A percentile compares a stretch with the other conserved stretches of the same genome.
Conservation (phyloP, 2,888 invertebrate genomes). For the Pseudococcus jackbeardsleyi region DNA sequence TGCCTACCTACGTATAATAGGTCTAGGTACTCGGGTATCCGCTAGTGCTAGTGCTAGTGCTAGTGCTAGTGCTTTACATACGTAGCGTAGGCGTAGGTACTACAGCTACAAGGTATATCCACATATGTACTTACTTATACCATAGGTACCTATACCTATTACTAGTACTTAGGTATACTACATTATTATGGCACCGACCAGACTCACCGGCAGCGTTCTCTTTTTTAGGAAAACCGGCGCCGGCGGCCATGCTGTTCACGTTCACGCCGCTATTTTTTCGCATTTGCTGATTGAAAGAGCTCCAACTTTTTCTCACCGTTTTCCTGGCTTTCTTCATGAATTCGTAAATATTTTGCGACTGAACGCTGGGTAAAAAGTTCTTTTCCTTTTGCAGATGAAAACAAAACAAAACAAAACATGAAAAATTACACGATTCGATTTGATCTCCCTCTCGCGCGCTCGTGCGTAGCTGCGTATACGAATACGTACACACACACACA, state of each 20-base stretch:
- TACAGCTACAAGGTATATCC: no score
- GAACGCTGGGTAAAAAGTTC: slow-evolving; percentile 29
- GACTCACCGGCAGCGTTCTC: no score
- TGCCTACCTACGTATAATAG: no score
- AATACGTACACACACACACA: neutral
- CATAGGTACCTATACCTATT: no score
- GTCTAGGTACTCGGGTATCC: no score
- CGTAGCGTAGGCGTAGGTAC: no score
- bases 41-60: no score
- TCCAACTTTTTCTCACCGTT: slow-evolving; percentile 68
- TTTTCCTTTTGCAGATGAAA: slow-evolving; percentile 46
- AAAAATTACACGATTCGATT: neutral
- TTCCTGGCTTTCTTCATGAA: slow-evolving; percentile 67
- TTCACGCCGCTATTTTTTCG: slow-evolving; percentile 67
- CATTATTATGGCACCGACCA: no score
- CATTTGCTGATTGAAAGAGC: slow-evolving; percentile 67
- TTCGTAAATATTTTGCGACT: slow-evolving; percentile 66
- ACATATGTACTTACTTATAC: no score
- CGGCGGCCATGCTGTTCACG: neutral
- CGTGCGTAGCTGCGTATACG: neutral
- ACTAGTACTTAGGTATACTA: no score
- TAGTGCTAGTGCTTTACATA: no score
- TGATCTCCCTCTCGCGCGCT: no score
- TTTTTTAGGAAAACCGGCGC: neutral
- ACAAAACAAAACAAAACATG: neutral